Evolutionary conservation across 2,888 invertebrate genomes (phyloP).

Genomic region (Rhogogaster chlorosoma): DNA sequence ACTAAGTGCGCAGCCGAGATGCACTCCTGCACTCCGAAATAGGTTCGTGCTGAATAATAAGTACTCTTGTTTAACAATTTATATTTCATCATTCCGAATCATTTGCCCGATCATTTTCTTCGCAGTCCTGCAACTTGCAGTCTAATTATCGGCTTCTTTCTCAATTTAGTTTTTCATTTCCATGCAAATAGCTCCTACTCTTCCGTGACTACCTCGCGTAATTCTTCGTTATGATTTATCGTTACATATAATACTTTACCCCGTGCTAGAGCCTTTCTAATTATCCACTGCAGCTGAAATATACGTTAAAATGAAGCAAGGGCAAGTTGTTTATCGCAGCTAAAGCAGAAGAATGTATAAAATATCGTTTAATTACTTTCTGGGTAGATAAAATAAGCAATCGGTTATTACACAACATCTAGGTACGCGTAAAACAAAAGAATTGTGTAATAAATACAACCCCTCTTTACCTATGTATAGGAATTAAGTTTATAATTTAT

Average conservation of each 20-base stretch:
- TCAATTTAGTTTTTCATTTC: constrained; percentile 24
- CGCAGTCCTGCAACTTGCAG: background rate
- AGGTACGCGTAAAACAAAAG: background rate
- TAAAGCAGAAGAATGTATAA: constrained; percentile 14
- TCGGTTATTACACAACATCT: background rate
- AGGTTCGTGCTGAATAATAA: background rate
- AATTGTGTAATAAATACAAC: background rate
- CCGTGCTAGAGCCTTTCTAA: constrained; percentile 22
- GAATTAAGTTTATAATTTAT: background rate
- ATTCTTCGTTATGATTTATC: constrained; percentile 45
- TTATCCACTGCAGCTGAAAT: constrained; percentile 43
- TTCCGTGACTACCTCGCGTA: constrained; percentile 44
- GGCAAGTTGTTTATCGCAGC: constrained; percentile 10
- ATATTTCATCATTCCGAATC: background rate
- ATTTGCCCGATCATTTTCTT: background rate
- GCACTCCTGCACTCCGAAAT: background rate
- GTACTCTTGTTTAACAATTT: background rate
- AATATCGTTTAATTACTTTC: constrained; percentile 27
- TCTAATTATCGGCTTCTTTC: background rate
- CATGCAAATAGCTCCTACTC: constrained; percentile 29
- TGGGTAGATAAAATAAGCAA: background rate
- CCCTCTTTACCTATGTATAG: background rate
- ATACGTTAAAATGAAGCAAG: constrained; percentile 1
- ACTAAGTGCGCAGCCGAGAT: background rate
- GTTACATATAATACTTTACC: constrained; percentile 13